Base-by-base conservation (phyloP, 2,888 invertebrate genomes). In the Acleris holmiana region DNA sequence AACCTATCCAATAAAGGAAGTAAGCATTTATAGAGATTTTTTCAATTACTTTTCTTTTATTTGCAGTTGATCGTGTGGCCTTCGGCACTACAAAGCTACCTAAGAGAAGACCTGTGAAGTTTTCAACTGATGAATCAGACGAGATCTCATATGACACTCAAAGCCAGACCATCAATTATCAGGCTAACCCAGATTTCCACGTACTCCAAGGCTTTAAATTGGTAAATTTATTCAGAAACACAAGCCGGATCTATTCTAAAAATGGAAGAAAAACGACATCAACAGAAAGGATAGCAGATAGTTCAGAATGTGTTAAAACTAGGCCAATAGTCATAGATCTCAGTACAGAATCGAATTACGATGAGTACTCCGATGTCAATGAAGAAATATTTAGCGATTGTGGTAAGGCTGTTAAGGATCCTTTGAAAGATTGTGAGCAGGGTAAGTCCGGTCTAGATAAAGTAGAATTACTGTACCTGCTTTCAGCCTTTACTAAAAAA, bases 121-220 rank as follows among this genome's bases (percentile, higher is more conserved):
- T 83, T 23, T 72, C 77, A 8, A 69, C 76, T 2, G 75, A 73
- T 8, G 64, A 72, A 21, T 74, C 79, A 7, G 79, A 78, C 13
- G 80, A 84, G 59, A 64, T 68, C 5, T 61, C 69, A 21, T 75
- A 76, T 47, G 72, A 80, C 50, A 73, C 78, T 6, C 84, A 84
- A 70, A 86, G 83, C 60, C 83, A 84, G 66, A 84, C 84, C 2
- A 79, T 91, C 21, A 85, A 74, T 66, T 90, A 85, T 57, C 85
- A 86, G 53, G 83, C 91, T 0, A 85, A 85, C 49, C 91, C 91
- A 47, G 83, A 91, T 71, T 92, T 91, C 60, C 84, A 88, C 71
- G 86, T 89, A 4, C 69, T 91, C 46, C 82, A 88, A 76, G 86
- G 87, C 23, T 91, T 89, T 69, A 91, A 91, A 76, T 80, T 91